Base-by-base conservation (phyloP, 2,888 invertebrate species). In the Epinotia nisella region DNA sequence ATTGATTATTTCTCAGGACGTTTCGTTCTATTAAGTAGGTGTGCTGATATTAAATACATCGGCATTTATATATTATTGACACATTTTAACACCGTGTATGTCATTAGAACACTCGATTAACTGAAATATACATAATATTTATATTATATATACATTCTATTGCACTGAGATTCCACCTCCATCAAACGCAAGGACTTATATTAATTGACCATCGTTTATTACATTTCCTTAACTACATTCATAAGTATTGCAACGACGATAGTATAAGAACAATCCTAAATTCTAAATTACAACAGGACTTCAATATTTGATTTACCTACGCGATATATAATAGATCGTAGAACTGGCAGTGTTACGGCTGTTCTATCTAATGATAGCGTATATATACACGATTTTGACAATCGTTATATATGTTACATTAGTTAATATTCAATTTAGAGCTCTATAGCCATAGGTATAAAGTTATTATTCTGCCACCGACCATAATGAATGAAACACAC, bases 291-390 rank as follows among this genome's bases (percentile, higher is more conserved):
- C 65, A 65, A 74, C 56, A 69, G 66, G 49, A 55, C 65, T 58
- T 29, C 7, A 64, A 71, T 70, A 69, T 69, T 59, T 74, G 58
- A 62, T 62, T 71, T 69, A 69, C 59, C 53, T 70, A 74, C 13
- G 53, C 39, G 70, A 65, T 56, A 55, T 49, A n/a, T 70, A 24
- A 77, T 79, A 83, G 80, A 80, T 19, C n/a, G 15, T 66, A 85
- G 81, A 85, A 86, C 83, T 88, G 90, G 90, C 90, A 91, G 90
- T 91, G 90, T 77, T 81, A 77, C 79, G 78, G 86, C 86, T 85
- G 82, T 81, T 79, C 75, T 78, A 80, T 80, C 78, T 82, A 84
- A 67, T 83, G 81, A 83, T 82, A 83, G 76, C 78, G 76, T 66
- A 41, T 66, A 75, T 70, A 70, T 55, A 58, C 58, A 69, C 24